Base-by-base conservation (phyloP, 2,113 vertebrate species). In the Lycaon pictus region DNA sequence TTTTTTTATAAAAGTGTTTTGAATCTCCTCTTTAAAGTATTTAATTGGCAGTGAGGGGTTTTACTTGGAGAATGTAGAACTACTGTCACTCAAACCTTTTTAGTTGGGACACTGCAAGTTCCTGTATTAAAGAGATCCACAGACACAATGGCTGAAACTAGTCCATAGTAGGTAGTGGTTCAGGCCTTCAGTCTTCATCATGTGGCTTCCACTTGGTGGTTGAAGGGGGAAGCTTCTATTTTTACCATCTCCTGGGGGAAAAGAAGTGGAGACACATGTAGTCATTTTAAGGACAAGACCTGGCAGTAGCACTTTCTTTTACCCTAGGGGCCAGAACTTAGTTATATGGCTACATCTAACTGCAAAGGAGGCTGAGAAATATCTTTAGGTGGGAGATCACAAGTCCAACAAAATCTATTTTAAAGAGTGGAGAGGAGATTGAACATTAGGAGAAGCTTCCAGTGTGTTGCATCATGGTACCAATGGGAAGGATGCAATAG, bases 141-240 rank as follows among this genome's bases (percentile, higher is more conserved):
- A 79, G 82, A 27, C 25, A 89, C 32, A 32, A 1, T 51, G 56
- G 48, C 37, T 86, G 35, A 72, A 86, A 51, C 29, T 27, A 65
- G 25, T 94, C 62, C 84, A 69, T 76, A 93, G 32, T 62, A 65
- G 79, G 37, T 55, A 90, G 35, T 15, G 55, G 15, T 88, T 63
- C 16, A 74, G 60, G 16, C n/a, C 35, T 89, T 55, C n/a, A 72
- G 0, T 55, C 58, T 60, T 84, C 37, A 90, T 51, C 62, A 17
- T 1, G 6, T 76, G 62, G 4, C 43, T 94, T 96, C 48, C n/a
- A 25, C 32, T 80, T 69, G 27, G 10, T 94, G 58, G 12, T 76
- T 94, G 74, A 90, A 93, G n/a, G 51, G 63, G n/a, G 35, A 80
- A 71, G 16, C 72, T 56, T 95, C 8, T 32, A 27, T 92, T 97